Conservation (phyloP, 2,797 vertebrate species). For the Propithecus deckenii region DNA sequence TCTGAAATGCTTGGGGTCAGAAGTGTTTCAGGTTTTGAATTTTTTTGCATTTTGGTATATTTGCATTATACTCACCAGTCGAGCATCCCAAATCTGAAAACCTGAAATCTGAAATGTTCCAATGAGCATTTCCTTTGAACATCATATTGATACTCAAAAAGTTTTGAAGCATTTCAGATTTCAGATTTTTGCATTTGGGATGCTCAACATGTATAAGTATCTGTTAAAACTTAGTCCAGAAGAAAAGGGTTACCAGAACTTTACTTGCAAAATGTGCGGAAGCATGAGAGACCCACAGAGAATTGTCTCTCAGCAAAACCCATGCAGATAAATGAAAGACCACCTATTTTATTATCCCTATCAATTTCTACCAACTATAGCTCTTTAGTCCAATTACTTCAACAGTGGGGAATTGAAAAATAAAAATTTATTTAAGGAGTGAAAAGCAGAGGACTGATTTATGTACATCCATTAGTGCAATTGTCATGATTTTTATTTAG, state of each 20-base stretch:
- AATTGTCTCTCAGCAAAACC: neutral
- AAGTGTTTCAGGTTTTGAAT: neutral
- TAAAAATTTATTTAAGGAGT: neutral
- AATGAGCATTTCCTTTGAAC: neutral
- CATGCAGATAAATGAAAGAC: neutral
- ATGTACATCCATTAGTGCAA: neutral
- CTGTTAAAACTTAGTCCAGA: neutral
- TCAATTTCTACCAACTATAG: neutral
- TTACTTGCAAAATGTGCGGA: neutral
- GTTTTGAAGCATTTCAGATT: neutral
- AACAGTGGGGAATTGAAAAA: neutral
- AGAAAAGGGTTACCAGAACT: neutral
- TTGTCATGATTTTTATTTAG: neutral
- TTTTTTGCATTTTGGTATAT: neutral
- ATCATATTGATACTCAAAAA: neutral
- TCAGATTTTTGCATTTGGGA: neutral
- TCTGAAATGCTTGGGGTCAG: neutral
- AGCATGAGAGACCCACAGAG: neutral
- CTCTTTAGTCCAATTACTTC: neutral
- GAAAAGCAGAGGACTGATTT: neutral
- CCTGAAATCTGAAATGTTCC: neutral
- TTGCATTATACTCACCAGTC: neutral
- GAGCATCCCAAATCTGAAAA: neutral
- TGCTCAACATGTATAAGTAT: neutral
- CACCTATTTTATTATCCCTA: rapidly evolving